Conservation (phyloP, 2,888 invertebrate species). For the Catocala nupta region DNA sequence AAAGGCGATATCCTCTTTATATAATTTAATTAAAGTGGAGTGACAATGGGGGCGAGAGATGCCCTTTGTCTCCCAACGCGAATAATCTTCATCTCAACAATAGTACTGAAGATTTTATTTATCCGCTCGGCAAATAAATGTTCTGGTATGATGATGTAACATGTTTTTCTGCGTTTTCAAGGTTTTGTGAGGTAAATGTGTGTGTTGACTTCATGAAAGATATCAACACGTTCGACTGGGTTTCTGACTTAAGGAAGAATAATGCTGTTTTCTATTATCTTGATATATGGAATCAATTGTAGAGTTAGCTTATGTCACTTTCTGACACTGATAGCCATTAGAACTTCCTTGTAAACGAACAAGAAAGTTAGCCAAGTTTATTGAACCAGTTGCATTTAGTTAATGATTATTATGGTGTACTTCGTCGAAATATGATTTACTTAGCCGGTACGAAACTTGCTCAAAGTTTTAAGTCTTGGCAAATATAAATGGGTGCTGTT, state of each 20-base stretch:
- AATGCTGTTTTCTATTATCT: slow-evolving; percentile 5
- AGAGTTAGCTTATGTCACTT: not conserved
- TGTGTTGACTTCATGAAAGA: slow-evolving; percentile 6
- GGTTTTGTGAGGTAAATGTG: slow-evolving; percentile 4
- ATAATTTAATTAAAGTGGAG: slow-evolving; percentile 52
- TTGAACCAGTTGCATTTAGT: too few relatives aligned
- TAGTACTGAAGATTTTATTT: slow-evolving; percentile 26
- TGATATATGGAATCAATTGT: not conserved
- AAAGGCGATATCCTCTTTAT: slow-evolving; percentile 31
- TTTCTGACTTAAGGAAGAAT: not conserved
- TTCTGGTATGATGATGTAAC: slow-evolving; percentile 33
- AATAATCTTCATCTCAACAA: slow-evolving; percentile 34
- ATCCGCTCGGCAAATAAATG: slow-evolving; percentile 13
- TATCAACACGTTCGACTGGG: not conserved
- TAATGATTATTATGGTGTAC: too few relatives aligned
- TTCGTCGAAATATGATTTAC: too few relatives aligned
- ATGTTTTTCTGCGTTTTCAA: slow-evolving; percentile 29
- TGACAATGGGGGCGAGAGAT: slow-evolving; percentile 42
- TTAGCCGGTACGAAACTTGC: too few relatives aligned
- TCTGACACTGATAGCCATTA: not conserved
- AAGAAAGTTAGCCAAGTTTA: not conserved
- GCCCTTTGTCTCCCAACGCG: slow-evolving; percentile 43
- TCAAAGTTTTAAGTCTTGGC: too few relatives aligned
- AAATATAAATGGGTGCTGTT: too few relatives aligned
- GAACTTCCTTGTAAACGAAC: too few relatives aligned